These are phyloP conservation scores for Pinna nobilis DNA, from an alignment of 1,140 invertebrate genomes.

Conservation along the genomic window DNA sequence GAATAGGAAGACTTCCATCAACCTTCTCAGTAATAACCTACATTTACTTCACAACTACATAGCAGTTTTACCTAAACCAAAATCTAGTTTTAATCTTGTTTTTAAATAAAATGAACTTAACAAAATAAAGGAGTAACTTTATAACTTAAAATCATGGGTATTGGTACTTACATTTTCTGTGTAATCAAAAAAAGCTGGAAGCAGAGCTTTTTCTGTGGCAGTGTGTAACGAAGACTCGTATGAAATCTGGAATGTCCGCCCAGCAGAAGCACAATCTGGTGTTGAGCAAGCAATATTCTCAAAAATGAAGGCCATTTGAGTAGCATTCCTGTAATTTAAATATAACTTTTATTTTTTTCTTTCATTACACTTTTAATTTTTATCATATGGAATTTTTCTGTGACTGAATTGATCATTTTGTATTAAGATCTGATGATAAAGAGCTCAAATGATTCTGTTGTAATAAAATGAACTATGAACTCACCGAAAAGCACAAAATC, in stretches of 20 bases:
- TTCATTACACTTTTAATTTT: no score
- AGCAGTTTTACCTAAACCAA: no score
- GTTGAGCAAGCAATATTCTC: conserved; percentile 84
- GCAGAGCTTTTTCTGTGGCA: conserved; percentile 80
- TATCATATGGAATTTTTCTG: no score
- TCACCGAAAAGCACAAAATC: no score
- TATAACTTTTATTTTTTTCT: not conserved
- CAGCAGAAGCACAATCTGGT: conserved; percentile 56
- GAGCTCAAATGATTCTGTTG: no score
- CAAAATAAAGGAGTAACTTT: not conserved
- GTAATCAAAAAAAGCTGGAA: conserved; percentile 95
- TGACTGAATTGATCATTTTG: no score
- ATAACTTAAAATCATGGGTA: not conserved
- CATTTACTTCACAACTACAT: no score
- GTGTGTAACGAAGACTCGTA: conserved; percentile 84
- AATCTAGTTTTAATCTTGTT: not conserved
- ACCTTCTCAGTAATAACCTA: no score
- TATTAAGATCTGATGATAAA: no score
- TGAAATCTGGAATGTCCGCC: conserved; percentile 84
- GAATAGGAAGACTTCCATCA: no score
- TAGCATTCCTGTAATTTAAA: not conserved
- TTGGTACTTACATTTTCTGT: conserved; percentile 82
- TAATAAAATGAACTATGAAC: no score
- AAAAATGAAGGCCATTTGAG: conserved; percentile 81
- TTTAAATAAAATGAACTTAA: not conserved